Evolutionary conservation across 2,113 vertebrate genomes (phyloP), one percentile per base, ranked within the genome.

Genomic region (Sylvilagus bachmani): DNA sequence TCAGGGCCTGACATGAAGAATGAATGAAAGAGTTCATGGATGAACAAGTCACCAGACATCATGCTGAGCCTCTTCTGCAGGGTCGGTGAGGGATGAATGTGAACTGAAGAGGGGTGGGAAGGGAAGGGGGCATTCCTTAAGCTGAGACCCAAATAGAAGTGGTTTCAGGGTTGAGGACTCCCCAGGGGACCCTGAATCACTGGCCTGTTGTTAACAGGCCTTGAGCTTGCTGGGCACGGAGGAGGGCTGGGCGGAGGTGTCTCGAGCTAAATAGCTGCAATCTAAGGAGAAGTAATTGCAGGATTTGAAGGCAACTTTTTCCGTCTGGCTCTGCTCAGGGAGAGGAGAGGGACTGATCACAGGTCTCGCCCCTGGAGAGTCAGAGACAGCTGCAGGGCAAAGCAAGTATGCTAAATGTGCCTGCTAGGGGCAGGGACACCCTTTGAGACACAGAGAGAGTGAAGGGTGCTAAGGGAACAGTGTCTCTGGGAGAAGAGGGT

Each of bases 261-360:
- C 90, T 53, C 58, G 11, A 21, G 62, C 49, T 80, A 94, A 93
- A 93, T 36, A 87, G 93, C 94, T 93, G 77, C 86, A 84, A 21
- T 95, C 92, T 49, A 73, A 51, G 11, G 51, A 86, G 44, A 66
- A 0, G 71, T 84, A 64, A 91, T 64, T 89, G 81, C 55, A 89
- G 91, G 84, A 64, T 71, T 49, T 27, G 66, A 81, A 89, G 38
- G 83, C 33, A 38, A 67, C 19, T 86, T 58, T 78, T 66, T 38
- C 74, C 31, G 14, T 64, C 91, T 94, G 86, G 66, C 61, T 84
- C 70, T 74, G 74, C 36, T 85, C 51, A 9, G 27, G 16, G 64
- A 9, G 27, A 12, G 27, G 31, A 1, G 21, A 49, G 61, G 16
- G 33, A 10, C 29, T 31, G 86, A 82, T 71, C 86, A 33, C 66